Base-by-base conservation (phyloP, 2,888 invertebrate genomes). In the Drosophila barbarae region DNA sequence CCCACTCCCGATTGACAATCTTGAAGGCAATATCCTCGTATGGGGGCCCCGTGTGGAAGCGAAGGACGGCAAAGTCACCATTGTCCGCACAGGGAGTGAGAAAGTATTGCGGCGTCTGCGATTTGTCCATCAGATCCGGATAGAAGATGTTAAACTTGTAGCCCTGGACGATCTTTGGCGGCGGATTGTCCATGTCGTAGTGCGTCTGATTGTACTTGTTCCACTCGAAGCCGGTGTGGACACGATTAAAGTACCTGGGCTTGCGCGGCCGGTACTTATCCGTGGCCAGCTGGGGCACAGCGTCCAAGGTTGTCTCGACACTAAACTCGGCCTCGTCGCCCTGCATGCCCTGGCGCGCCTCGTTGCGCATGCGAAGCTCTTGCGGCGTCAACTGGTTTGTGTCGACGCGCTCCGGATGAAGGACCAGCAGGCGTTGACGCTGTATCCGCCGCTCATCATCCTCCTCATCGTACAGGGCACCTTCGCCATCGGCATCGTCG, bases 91-190 rank as follows among this genome's bases (percentile, higher is more conserved):
- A 96, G 0, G 96, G 94, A 42, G 96, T 97, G 93, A 96, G 91
- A 59, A 94, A 95, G 90, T 99, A 99, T 88, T 96, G 95, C 0
- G 99, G 99, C 13, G 99, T 97, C 63, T 94, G 92, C 70, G 91
- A 92, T 88, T 98, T 97, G 89, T 99, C 97, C 79, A 99, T 98
- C 68, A 99, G 92, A 91, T 99, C 99, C 0, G 99, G 99, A 91
- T 98, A 99, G 91, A 99, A 99, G 80, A 99, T 99, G 90, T 99
- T 99, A 90, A 99, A 99, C 90, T 99, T 99, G 91, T 99, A 99
- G 8, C 99, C 99, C 90, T 99, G 99, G 0, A 99, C 99, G 87
- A 99, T 98, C 91, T 99, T 99, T 1, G 99, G 99, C 9, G 99
- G 99, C 52, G 99, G 99, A 91, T 99, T 99, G 90, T 99, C 99